Conservation (phyloP, 2,888 invertebrate genomes). For the Polydrusus tereticollis region DNA sequence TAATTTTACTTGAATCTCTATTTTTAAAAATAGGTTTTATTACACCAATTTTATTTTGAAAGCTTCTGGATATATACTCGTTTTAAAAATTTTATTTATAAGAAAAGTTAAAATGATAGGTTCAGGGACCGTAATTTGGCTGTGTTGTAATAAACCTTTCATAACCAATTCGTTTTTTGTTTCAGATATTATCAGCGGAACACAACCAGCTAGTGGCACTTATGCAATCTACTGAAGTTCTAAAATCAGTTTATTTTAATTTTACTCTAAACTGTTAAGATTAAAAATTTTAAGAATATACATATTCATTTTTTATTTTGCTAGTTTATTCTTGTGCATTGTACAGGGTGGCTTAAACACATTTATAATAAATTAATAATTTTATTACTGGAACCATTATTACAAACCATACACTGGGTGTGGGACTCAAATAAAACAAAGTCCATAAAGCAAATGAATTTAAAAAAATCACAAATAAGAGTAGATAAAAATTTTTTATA, state of each 20-base stretch:
- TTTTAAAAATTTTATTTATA: too few relatives aligned
- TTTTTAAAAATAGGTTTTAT: too few relatives aligned
- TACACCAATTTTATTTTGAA: too few relatives aligned
- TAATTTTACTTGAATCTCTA: too few relatives aligned
- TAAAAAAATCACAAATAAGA: conserved; percentile 7
- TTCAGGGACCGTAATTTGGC: background rate
- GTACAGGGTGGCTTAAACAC: too few relatives aligned
- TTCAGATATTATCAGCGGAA: conserved; percentile 68
- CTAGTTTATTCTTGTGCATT: too few relatives aligned
- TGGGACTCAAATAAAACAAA: conserved; percentile 8
- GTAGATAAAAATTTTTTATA: background rate
- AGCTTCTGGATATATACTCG: too few relatives aligned
- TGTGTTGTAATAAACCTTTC: background rate
- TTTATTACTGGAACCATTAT: background rate
- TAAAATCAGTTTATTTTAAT: background rate
- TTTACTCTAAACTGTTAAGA: too few relatives aligned
- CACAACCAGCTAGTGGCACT: background rate
- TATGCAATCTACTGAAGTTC: too few relatives aligned
- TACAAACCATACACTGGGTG: background rate
- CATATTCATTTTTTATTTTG: too few relatives aligned
- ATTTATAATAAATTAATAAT: background rate
- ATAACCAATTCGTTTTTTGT: conserved; percentile 52
- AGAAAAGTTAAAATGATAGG: background rate
- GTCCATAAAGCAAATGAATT: background rate
- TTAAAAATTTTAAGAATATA: too few relatives aligned